Evolutionary conservation across 2,888 invertebrate species (phyloP).

Genomic region (Sinhomidia bicolor): DNA sequence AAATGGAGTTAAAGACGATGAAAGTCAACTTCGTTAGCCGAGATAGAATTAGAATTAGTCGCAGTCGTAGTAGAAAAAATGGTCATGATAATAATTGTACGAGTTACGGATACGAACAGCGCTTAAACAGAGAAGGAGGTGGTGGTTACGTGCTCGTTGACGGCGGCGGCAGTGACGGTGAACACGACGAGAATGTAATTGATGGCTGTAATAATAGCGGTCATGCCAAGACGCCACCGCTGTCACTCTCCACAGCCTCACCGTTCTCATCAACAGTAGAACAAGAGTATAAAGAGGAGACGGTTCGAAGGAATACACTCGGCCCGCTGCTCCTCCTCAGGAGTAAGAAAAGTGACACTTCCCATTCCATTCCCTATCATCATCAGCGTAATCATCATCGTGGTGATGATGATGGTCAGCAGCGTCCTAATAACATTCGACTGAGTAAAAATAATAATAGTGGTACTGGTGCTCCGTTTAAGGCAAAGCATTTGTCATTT

Average conservation of each 20-base stretch:
- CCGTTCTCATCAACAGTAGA: slow-evolving; percentile 29
- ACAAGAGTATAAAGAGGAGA: slow-evolving; percentile 1
- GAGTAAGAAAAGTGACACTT: slow-evolving; percentile 55
- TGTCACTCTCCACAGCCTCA: slow-evolving; percentile 39
- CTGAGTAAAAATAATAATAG: slow-evolving; percentile 5
- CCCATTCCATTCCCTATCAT: slow-evolving; percentile 50
- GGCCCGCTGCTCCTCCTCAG: neutral
- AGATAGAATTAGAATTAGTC: neutral
- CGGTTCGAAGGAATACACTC: neutral
- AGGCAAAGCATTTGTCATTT: slow-evolving; percentile 1
- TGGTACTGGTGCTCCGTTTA: neutral
- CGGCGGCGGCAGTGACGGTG: slow-evolving; percentile 5
- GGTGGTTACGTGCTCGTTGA: slow-evolving; percentile 25
- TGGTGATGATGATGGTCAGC: neutral
- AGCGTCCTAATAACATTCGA: slow-evolving; percentile 16
- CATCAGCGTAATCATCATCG: too few relatives aligned
- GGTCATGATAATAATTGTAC: slow-evolving; percentile 16
- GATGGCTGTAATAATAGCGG: slow-evolving; percentile 45
- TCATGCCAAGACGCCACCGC: slow-evolving; percentile 41
- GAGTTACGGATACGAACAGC: slow-evolving; percentile 2
- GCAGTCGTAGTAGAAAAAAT: neutral
- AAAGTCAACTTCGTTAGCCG: slow-evolving; percentile 46
- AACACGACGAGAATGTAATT: slow-evolving; percentile 50
- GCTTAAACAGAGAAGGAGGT: neutral
- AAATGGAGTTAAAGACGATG: slow-evolving; percentile 27